A percentile compares a stretch with the other conserved stretches of the same genome.
Conservation (phyloP, 2,888 invertebrate species). For the Thera obeliscata region DNA sequence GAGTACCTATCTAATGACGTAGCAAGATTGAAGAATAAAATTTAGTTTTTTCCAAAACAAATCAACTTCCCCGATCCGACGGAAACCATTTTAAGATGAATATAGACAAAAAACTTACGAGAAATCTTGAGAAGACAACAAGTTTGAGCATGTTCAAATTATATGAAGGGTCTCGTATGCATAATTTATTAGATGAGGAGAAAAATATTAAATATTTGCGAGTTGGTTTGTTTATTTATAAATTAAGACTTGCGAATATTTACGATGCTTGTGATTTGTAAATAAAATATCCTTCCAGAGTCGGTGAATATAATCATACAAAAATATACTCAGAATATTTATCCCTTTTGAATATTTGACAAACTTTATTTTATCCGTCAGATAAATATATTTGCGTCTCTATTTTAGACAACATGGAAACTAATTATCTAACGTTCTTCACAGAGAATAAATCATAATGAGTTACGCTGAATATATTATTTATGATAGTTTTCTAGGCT, state of each 20-base stretch:
- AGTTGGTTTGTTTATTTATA: slow-evolving; percentile 23
- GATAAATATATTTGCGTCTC: too few species aligned
- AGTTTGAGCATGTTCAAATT: slow-evolving; percentile 20
- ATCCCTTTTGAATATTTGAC: too few species aligned
- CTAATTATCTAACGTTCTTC: too few species aligned
- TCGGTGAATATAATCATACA: too few species aligned
- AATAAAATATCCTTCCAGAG: neutral
- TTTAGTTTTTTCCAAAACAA: slow-evolving; percentile 57
- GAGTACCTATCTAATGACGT: slow-evolving; percentile 38
- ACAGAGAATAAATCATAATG: too few species aligned
- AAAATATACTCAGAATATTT: too few species aligned
- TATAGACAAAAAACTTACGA: slow-evolving; percentile 52
- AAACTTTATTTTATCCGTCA: too few species aligned
- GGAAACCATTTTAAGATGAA: slow-evolving; percentile 47
- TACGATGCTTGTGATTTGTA: slow-evolving; percentile 5
- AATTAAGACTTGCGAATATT: slow-evolving; percentile 14
- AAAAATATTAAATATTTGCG: slow-evolving; percentile 21
- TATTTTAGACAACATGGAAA: too few species aligned
- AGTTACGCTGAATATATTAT: too few species aligned
- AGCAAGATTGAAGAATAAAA: slow-evolving; percentile 51
- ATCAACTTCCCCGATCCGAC: slow-evolving; percentile 51
- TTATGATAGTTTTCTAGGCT: too few species aligned
- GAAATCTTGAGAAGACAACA: slow-evolving; percentile 43
- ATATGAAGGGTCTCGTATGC: slow-evolving; percentile 43
- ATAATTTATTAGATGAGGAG: slow-evolving; percentile 29